Evolutionary conservation across 2,797 vertebrate species (phyloP), one percentile per base, ranked within the genome.

Genomic region (Megalops cyprinoides): DNA sequence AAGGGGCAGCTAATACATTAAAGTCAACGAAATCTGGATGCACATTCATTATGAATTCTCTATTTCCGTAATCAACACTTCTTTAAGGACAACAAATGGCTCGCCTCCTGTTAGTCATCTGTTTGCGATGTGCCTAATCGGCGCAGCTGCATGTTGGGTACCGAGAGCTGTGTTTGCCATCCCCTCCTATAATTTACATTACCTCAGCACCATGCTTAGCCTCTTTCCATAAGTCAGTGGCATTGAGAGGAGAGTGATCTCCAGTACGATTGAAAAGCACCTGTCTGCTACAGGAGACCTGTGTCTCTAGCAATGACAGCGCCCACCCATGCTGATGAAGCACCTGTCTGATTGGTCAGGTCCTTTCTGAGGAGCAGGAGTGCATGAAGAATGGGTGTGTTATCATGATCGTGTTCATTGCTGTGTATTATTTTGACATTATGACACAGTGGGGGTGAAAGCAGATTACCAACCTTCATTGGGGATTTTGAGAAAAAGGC

Each of bases 1-100:
- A 81, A 82, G 85, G 87, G 86, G 85, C 90, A 87, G 85, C 92
- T 90, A 90, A 91, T 91, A 89, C 88, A 90, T 92, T 88, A 87
- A 88, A 91, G 90, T 91, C 90, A 91, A 88, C 86, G 84, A 85
- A 86, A 87, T 86, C 86, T 83, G 83, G 86, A 86, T 83, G 75
- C 86, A 87, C 89, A 90, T 92, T 91, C 83, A 87, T 89, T 90
- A 92, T 89, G 87, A 88, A 89, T 87, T 88, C 86, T 86, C 87
- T 86, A 89, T 67, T 23, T 44, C 37, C 89, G 88, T 88, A 81
- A 87, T 87, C 86, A 91, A 90, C 88, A 88, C 87, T 90, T 90
- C 23, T 71, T 28, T 39, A 44, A 71, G 84, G 25, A 69, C 42
- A 90, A 89, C 82, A 88, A 89, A 90, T 88, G 85, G 92, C 90